Conservation (phyloP, 2,797 vertebrate genomes). For the Garrulus glandarius region DNA sequence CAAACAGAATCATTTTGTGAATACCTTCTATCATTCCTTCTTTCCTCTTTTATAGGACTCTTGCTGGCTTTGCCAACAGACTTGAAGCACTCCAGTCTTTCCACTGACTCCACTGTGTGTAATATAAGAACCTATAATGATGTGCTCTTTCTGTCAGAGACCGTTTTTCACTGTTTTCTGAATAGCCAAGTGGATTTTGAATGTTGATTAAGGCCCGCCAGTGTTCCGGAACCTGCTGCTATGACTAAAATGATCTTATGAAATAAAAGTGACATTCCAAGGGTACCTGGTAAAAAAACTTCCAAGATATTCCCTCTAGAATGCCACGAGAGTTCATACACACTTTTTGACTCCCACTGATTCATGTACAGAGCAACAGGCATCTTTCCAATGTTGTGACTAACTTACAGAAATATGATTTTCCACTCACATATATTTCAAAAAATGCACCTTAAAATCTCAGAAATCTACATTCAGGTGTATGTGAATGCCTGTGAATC, state of each 20-base stretch:
- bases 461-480: background rate
- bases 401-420: background rate
- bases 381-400: background rate
- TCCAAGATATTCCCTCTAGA: background rate
- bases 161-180: background rate
- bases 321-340: background rate
- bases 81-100: background rate
- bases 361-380: background rate
- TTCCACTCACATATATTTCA: background rate
- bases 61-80: background rate
- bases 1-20: background rate
- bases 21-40: background rate
- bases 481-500: accelerated
- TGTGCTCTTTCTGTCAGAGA: background rate
- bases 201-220: background rate
- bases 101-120: background rate
- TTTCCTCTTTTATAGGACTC: background rate
- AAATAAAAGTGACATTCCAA: background rate
- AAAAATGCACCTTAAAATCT: background rate
- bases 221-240: background rate
- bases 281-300: background rate
- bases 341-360: background rate
- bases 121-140: background rate
- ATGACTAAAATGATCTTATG: background rate
- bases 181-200: background rate